Conservation (phyloP, 2,888 invertebrate species). For the Oasisia sp. region DNA sequence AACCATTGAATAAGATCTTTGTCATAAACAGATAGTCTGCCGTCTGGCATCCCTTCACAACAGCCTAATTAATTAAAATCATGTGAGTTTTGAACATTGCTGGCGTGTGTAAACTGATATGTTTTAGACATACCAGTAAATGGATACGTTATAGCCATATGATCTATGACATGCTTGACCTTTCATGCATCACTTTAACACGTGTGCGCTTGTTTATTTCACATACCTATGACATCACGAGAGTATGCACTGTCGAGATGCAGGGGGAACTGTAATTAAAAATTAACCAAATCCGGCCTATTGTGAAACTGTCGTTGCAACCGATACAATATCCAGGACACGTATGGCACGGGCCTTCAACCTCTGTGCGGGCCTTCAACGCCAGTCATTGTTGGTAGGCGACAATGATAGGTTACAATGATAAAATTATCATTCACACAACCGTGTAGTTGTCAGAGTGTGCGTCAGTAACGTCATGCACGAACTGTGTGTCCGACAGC, state of each 20-base stretch:
- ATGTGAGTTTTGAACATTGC: no score
- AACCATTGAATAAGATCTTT: no score
- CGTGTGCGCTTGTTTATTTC: no score
- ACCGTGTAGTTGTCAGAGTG: neutral
- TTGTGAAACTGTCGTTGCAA: neutral
- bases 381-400: neutral
- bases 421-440: neutral
- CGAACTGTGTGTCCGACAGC: neutral
- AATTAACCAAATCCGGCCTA: neutral
- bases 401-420: neutral
- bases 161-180: no score
- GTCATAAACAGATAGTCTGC: no score
- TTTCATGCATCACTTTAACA: no score
- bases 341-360: neutral
- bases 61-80: no score
- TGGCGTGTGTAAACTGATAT: no score
- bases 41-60: no score
- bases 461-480: neutral
- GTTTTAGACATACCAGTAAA: no score
- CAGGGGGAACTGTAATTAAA: neutral
- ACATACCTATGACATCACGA: no score
- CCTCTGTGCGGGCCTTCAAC: neutral
- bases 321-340: neutral
- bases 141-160: no score
- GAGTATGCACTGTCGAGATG: neutral